Base-by-base conservation (phyloP, 2,797 vertebrate genomes). In the Dipus sagitta region DNA sequence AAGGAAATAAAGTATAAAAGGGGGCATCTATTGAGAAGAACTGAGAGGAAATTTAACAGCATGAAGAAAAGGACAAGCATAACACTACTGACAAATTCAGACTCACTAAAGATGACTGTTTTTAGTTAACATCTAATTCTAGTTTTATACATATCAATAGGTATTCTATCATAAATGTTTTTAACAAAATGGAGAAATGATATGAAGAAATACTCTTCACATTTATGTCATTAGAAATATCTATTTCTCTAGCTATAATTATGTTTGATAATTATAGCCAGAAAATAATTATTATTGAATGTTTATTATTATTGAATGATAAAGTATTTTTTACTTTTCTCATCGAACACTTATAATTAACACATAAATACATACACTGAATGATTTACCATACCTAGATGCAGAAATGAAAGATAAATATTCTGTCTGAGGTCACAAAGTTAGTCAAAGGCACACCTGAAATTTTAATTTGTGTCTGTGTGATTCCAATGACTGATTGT, bases 1-100 rank as follows among this genome's bases (percentile, higher is more conserved):
- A 92, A 95, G 0, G 74, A 93, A 95, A 84, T 62, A 86, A 60
- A 95, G 76, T 95, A 96, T 95, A 52, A 62, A 47, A 47, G 67
- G 83, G 32, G 67, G 88, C 96, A 95, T 85, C 42, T 84, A 88
- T 42, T 92, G 85, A 88, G 95, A 91, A 85, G 4, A 90, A 84
- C 70, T 75, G 13, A 91, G 18, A 83, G 38, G 17, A 71, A 90
- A 84, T 71, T 91, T 91, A 87, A 24, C 52, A 71, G 0, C 42
- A 81, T 77, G 54, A 65, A 90, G 6, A 38, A 77, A 91, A 89
- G 83, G 32, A 72, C 90, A 94, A 85, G 12, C 30, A 65, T 72
- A 6, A 60, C 72, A 15, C 1, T 79, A 67, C 34, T 85, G 42
- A 88, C 18, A 79, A 78, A 70, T 32, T 18, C 24, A 90, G 42